phyloP scores from a whole-genome alignment of 2,888 invertebrate genomes.

The Bruchidius siliquastri region DNA sequence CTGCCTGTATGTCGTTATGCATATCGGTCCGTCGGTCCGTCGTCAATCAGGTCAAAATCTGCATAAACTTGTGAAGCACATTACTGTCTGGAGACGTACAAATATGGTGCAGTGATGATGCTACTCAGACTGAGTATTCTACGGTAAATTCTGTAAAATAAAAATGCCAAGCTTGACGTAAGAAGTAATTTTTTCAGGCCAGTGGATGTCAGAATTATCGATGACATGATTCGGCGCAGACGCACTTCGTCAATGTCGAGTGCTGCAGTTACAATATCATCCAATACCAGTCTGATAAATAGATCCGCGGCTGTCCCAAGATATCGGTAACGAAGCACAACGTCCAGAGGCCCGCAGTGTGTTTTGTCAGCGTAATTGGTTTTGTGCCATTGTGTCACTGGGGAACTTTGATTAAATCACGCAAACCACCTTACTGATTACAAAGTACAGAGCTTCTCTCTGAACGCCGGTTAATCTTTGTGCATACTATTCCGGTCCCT shows the following conservation, averaged over 20 bases:
- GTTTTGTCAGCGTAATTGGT: background rate
- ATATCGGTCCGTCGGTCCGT: too few species aligned
- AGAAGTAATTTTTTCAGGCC: too few species aligned
- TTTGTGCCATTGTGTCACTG: background rate
- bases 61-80: too few species aligned
- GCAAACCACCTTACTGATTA: background rate
- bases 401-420: background rate
- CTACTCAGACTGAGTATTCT: too few species aligned
- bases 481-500: background rate
- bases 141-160: too few species aligned
- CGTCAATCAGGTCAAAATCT: too few species aligned
- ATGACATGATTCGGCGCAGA: too few species aligned
- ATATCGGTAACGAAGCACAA: background rate
- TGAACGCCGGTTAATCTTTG: background rate
- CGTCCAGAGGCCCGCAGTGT: background rate
- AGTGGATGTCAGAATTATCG: too few species aligned
- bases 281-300: background rate
- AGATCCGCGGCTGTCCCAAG: background rate
- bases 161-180: too few species aligned
- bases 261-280: background rate
- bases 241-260: background rate
- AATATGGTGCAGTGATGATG: too few species aligned
- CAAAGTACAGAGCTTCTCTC: background rate
- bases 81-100: too few species aligned
- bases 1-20: too few species aligned